Evolutionary conservation across 2,113 vertebrate species (phyloP), one percentile per base, ranked within the genome.

Genomic region (Amblyopsis rosae): DNA sequence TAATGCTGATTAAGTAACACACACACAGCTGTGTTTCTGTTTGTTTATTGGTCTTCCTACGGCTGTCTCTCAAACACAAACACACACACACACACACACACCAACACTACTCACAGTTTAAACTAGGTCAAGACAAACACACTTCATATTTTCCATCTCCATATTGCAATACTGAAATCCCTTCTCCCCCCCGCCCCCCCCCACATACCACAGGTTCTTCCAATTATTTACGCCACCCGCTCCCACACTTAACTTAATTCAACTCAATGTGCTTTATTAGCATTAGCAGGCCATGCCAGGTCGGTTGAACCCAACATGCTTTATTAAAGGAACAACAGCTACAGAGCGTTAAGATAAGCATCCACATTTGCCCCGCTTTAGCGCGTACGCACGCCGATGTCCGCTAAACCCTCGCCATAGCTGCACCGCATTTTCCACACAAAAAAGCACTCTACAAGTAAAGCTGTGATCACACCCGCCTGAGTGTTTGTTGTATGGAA

Each of bases 121-220:
- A 88, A 86, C 59, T 85, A 70, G 80, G 82, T 86, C 82, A 84
- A 51, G 26, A 72, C 16, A 3, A 65, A 63, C 60, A 45, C 16
- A 63, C 41, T 59, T 54, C 65, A 67, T 46, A 66, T 79, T 83
- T 84, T 85, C 85, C 80, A 73, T 72, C 70, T 50, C 71, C 62
- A 2, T 59, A 41, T 61, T 53, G 69, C 60, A 62, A 65, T 65
- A 70, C 65, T 77, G 73, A 12, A 12, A 35, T 12, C 13, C 33
- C 1, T n/a, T 3, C 53, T 17, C 53, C 5, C 53, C 16, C 53
- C 5, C 53, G 16, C 54, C 6, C 54, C 16, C 15, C 4, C 16
- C 15, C 67, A 69, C 41, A 69, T 56, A 59, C 56, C 67, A 69
- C 54, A 59, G 9, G 3, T 15, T 51, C 12, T 58, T 12, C 19